Evolutionary conservation across 2,888 invertebrate genomes (phyloP).

Genomic region (Polia nebulosa): DNA sequence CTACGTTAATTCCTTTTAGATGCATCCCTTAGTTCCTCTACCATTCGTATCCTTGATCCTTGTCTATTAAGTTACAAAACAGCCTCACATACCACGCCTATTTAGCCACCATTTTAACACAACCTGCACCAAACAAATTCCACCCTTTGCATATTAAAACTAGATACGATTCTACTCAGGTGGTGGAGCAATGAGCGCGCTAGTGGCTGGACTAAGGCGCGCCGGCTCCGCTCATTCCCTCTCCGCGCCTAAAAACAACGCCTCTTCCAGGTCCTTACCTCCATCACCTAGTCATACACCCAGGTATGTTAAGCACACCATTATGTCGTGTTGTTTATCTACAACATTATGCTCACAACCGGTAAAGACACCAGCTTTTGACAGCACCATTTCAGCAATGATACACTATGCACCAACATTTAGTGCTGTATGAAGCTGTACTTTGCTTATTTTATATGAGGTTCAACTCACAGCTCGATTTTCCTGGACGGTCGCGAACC

Average conservation of each 20-base stretch:
- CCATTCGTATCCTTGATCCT: neutral
- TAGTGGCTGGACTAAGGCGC: constrained; percentile 87
- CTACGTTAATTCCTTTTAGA: neutral
- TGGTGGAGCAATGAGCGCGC: constrained; percentile 87
- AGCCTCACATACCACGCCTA: constrained; percentile 20
- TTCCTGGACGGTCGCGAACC: no score
- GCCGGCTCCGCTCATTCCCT: constrained; percentile 89
- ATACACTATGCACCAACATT: constrained; percentile 47
- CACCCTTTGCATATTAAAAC: constrained; percentile 19
- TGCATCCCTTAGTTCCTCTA: no score
- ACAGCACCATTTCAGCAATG: constrained; percentile 43
- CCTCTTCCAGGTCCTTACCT: constrained; percentile 92
- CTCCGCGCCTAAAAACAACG: constrained; percentile 87
- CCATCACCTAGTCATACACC: constrained; percentile 95
- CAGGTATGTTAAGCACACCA: constrained; percentile 78
- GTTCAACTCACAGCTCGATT: constrained; percentile 2
- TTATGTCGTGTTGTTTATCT: constrained; percentile 30
- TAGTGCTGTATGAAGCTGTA: constrained; percentile 8
- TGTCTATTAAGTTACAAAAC: neutral
- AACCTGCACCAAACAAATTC: neutral
- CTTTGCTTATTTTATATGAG: constrained; percentile 13
- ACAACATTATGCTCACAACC: constrained; percentile 1
- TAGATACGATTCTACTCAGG: constrained; percentile 67
- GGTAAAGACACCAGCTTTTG: constrained; percentile 43
- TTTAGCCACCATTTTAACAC: neutral